Evolutionary conservation across 2,888 invertebrate species (phyloP).

Genomic region (Xestia rhomboidea): DNA sequence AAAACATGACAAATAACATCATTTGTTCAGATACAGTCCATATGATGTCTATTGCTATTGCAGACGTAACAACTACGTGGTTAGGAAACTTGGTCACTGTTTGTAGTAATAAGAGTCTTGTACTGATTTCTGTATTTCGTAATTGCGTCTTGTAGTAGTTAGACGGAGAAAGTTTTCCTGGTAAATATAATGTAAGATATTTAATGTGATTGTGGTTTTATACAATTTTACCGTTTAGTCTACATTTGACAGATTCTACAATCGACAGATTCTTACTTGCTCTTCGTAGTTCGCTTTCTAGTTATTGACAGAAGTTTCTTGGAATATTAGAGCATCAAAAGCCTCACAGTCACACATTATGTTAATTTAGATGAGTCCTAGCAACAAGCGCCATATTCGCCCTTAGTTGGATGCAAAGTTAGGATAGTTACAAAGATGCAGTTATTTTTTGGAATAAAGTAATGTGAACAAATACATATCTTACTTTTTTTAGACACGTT

Average conservation of each 20-base stretch:
- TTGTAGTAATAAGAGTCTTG: slow-evolving; percentile 30
- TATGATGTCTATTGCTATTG: slow-evolving; percentile 29
- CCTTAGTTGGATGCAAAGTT: not conserved
- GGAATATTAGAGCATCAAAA: not conserved
- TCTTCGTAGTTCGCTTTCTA: not conserved
- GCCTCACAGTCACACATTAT: not conserved
- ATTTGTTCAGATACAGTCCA: slow-evolving; percentile 32
- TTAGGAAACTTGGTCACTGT: slow-evolving; percentile 30
- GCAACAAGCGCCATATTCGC: not conserved
- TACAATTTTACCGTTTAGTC: too few relatives aligned
- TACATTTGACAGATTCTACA: too few relatives aligned
- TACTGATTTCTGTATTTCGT: slow-evolving; percentile 27
- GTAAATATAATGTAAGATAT: not conserved
- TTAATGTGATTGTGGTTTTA: not conserved
- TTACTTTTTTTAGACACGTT: not conserved
- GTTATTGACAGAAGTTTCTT: not conserved
- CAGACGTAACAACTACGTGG: slow-evolving; percentile 44
- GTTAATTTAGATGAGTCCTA: not conserved
- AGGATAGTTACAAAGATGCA: not conserved
- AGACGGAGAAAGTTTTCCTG: slow-evolving; percentile 3
- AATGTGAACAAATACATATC: not conserved
- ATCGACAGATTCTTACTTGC: too few relatives aligned
- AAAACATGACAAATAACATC: slow-evolving; percentile 32
- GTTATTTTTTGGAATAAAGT: not conserved
- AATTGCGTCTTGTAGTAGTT: slow-evolving; percentile 18